phyloP scores from a whole-genome alignment of 1,140 invertebrate genomes.

The Drepana arcuata region DNA sequence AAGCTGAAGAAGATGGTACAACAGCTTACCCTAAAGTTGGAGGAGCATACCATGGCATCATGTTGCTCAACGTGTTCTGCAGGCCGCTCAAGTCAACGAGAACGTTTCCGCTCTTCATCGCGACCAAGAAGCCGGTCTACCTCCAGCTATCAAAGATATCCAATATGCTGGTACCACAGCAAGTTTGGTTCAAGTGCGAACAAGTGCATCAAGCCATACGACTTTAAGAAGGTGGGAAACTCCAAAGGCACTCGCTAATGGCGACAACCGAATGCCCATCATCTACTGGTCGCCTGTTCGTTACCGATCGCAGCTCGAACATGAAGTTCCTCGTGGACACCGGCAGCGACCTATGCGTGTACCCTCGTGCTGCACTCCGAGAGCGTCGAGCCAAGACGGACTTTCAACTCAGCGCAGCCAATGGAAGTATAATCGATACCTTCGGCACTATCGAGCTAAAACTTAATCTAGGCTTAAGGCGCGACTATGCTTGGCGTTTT shows the following conservation, averaged over 20 bases:
- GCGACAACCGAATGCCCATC: slow-evolving; percentile 3
- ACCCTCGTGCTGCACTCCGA: slow-evolving; percentile 1
- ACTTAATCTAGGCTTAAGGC: background rate
- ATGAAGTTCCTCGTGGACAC: slow-evolving; percentile 1
- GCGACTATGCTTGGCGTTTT: background rate
- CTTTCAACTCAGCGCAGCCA: slow-evolving; percentile 1
- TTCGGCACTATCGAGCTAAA: background rate
- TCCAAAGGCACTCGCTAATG: slow-evolving; percentile 8
- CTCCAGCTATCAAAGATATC: slow-evolving; percentile 1
- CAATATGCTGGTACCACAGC: slow-evolving; percentile 3
- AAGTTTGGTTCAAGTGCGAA: background rate
- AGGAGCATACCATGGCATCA: slow-evolving; percentile 1
- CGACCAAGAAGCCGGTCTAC: background rate
- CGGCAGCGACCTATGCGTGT: slow-evolving; percentile 3
- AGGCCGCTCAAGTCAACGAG: background rate
- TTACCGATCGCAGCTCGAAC: slow-evolving; percentile 3
- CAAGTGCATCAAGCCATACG: background rate
- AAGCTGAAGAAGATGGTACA: slow-evolving; percentile 2
- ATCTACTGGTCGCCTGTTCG: slow-evolving; percentile 6
- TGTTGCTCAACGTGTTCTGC: background rate
- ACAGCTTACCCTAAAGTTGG: slow-evolving; percentile 1
- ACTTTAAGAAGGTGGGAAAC: too few relatives aligned
- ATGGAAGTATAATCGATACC: background rate
- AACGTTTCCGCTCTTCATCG: slow-evolving; percentile 1
- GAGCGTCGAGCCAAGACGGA: background rate